Conservation (phyloP, 1,140 invertebrate genomes). For the Trichonephila inaurata region DNA sequence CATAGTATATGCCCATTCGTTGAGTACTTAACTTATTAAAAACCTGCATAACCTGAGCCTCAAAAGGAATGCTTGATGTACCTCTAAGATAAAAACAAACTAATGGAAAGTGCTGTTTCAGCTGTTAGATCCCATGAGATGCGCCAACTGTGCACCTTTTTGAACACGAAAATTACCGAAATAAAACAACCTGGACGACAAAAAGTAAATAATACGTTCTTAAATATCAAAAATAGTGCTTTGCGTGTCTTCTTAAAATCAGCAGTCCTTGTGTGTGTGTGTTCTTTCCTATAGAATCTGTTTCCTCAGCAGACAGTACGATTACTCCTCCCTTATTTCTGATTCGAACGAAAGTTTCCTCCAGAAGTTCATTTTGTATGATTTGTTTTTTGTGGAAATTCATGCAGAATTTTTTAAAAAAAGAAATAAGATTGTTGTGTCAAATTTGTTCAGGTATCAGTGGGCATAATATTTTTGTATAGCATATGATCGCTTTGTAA, state of each 20-base stretch:
- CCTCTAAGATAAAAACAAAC: not conserved
- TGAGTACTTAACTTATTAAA: too few relatives aligned
- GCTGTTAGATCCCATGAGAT: conserved; percentile 24
- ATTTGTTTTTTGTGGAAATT: too few relatives aligned
- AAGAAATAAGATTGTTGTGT: too few relatives aligned
- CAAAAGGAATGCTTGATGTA: not conserved
- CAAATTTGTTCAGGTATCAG: too few relatives aligned
- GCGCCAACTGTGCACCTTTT: not conserved
- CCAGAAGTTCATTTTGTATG: too few relatives aligned
- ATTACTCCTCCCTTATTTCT: not conserved
- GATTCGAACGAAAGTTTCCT: not conserved
- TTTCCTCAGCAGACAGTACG: not conserved
- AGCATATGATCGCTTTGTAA: too few relatives aligned
- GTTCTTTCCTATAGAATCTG: not conserved
- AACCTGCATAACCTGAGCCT: too few relatives aligned
- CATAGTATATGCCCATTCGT: not conserved
- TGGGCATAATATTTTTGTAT: too few relatives aligned
- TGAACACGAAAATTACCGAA: not conserved
- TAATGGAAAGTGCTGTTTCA: not conserved
- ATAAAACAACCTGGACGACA: not conserved
- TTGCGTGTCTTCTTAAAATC: not conserved
- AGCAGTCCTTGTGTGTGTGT: not conserved
- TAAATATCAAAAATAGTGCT: not conserved
- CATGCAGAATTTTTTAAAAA: too few relatives aligned
- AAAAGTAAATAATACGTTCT: not conserved